Percentiles rank a stretch among this genome's conserved stretches.
Conservation (phyloP, 2,888 invertebrate genomes). For the Cyrtodaria siliqua region DNA sequence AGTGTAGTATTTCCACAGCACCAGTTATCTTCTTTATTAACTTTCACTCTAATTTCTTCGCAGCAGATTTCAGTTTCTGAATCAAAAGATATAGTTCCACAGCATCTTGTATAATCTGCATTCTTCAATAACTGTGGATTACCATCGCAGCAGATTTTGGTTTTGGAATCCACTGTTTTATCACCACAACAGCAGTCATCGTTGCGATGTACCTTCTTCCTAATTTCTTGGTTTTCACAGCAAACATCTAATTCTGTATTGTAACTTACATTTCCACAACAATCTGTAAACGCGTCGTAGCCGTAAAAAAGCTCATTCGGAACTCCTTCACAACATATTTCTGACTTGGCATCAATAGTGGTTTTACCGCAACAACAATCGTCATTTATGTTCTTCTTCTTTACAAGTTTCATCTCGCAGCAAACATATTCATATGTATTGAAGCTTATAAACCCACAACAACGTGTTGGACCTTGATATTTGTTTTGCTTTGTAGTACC, state of each 20-base stretch:
- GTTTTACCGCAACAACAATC: conserved; percentile 53
- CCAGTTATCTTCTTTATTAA: conserved; percentile 39
- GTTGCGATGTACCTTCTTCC: conserved; percentile 32
- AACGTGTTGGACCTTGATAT: conserved; percentile 27
- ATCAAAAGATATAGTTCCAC: conserved; percentile 38
- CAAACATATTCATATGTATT: conserved; percentile 25
- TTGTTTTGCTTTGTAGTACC: conserved; percentile 28
- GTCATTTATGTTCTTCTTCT: conserved; percentile 34
- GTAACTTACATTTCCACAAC: conserved; percentile 49
- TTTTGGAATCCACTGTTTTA: conserved; percentile 37
- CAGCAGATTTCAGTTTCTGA: conserved; percentile 44
- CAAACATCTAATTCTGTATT: conserved; percentile 36
- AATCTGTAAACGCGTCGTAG: conserved; percentile 34
- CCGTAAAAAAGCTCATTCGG: conserved; percentile 28
- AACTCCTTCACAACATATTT: conserved; percentile 42
- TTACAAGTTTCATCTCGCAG: conserved; percentile 32
- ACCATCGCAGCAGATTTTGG: conserved; percentile 53
- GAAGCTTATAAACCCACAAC: conserved; percentile 46
- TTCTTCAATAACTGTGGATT: conserved; percentile 31
- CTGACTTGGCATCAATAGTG: conserved; percentile 39
- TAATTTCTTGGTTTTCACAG: conserved; percentile 45
- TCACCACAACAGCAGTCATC: conserved; percentile 57
- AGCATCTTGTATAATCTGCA: conserved; percentile 41
- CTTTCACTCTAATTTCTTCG: conserved; percentile 33
- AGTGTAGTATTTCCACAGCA: conserved; percentile 48